Evolutionary conservation across 2,113 vertebrate genomes (phyloP).

Genomic region (Grallaria varia): DNA sequence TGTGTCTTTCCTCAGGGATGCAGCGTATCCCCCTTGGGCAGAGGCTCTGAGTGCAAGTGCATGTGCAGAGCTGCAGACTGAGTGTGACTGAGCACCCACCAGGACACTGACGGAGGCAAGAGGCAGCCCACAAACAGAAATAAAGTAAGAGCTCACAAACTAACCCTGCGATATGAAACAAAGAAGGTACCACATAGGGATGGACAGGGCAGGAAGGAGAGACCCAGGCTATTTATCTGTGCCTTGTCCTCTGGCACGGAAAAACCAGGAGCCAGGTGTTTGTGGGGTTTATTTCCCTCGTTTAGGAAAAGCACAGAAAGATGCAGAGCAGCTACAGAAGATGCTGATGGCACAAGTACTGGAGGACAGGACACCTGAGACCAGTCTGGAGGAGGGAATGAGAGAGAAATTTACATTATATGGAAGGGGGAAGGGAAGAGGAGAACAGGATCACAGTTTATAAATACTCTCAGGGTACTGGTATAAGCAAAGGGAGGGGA

Average conservation of each 20-base stretch:
- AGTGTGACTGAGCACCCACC: not conserved
- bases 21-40: not conserved
- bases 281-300: not conserved
- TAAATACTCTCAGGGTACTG: constrained; percentile 11
- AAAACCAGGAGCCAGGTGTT: not conserved
- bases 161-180: not conserved
- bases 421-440: not conserved
- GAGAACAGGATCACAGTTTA: not conserved
- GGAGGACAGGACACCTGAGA: not conserved
- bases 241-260: not conserved
- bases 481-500: not conserved
- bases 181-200: not conserved
- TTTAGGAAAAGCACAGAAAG: not conserved
- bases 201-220: not conserved
- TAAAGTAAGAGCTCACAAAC: not conserved
- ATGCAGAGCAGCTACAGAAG: not conserved
- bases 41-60: not conserved
- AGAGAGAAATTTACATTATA: not conserved
- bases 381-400: not conserved
- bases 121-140: not conserved
- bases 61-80: not conserved
- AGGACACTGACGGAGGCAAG: not conserved
- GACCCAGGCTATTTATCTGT: not conserved
- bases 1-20: not conserved
- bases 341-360: not conserved